Evolutionary conservation across 2,888 invertebrate species (phyloP), one percentile per base, ranked within the genome.

Genomic region (Diarsia brunnea): DNA sequence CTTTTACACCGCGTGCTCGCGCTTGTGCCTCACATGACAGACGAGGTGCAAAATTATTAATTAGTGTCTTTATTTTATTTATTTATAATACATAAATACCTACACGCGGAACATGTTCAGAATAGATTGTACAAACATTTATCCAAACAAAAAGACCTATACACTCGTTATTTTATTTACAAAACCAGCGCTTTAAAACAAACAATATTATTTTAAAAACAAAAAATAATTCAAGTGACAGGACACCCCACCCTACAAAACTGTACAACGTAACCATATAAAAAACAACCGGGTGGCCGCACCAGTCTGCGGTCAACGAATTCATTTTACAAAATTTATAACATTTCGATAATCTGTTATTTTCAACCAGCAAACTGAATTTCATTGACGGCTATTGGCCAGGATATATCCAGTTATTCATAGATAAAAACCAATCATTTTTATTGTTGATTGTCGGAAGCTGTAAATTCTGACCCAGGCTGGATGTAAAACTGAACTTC

Each of bases 321-420:
- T 93, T 93, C 91, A 94, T 94, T 95, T 94, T 89, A 89, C 88
- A 88, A 91, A 91, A 93, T 93, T 92, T 91, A 93, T 94, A 93
- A 92, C 91, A 91, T 92, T 92, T 91, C 90, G 89, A 92, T 94
- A 93, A 93, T 92, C 91, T 91, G 90, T 89, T 92, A 89, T 92
- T 92, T 91, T 88, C 88, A 87, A 89, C 85, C 84, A 77, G 68
- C 82, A 78, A 81, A 86, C 87, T 89, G 89, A 89, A 89, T 91
- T 91, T 90, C 87, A 89, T 83, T 89, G 88, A 89, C 69, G 69
- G 73, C 69, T 82, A 86, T 86, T 85, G 84, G 69, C 65, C 51
- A 63, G 64, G 78, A 78, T 81, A 81, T 80, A 69, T 77, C 61
- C 71, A 75, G 77, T 84, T 79, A 81, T 75, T 85, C 79, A 82